These are phyloP conservation scores for Philaenus spumarius DNA, from an alignment of 1,140 invertebrate species.

Conservation along the genomic window DNA sequence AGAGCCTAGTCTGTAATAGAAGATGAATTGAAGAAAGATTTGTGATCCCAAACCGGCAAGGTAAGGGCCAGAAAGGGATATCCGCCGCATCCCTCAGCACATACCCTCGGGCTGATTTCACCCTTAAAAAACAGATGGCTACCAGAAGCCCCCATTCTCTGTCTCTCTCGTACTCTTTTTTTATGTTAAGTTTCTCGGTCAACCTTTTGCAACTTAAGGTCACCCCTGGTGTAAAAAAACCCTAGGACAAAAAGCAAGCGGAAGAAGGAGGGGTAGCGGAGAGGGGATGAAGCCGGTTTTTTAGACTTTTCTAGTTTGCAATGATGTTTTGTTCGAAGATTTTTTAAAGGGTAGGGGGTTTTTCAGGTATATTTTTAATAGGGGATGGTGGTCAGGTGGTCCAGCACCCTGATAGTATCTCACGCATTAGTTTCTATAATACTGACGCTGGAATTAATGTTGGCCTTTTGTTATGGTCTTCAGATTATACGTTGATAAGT, in stretches of 20 bases:
- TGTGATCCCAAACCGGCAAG: too few species aligned
- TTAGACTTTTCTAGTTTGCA: constrained; percentile 7
- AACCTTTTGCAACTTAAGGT: constrained; percentile 14
- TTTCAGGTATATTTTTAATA: constrained; percentile 18
- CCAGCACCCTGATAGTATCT: constrained; percentile 2
- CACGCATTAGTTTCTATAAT: constrained; percentile 9
- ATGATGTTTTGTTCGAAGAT: constrained; percentile 11
- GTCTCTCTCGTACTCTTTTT: constrained; percentile 1
- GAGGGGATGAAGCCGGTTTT: background rate
- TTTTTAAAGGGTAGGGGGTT: constrained; percentile 10
- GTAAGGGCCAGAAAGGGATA: too few species aligned
- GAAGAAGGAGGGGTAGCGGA: constrained; percentile 15
- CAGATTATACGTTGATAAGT: too few species aligned
- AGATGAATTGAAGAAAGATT: too few species aligned
- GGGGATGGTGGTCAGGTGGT: constrained; percentile 10
- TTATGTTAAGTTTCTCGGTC: constrained; percentile 21
- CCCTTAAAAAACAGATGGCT: constrained; percentile 25
- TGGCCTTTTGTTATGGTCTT: background rate
- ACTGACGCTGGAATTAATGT: constrained; percentile 12
- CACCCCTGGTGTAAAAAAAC: constrained; percentile 11
- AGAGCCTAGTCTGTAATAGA: too few species aligned
- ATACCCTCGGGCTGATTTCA: constrained; percentile 5
- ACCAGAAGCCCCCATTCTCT: constrained; percentile 15
- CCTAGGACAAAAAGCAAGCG: constrained; percentile 11
- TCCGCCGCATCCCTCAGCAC: too few species aligned